Evolutionary conservation across 2,113 vertebrate genomes (phyloP).

Genomic region (Sapajus apella): DNA sequence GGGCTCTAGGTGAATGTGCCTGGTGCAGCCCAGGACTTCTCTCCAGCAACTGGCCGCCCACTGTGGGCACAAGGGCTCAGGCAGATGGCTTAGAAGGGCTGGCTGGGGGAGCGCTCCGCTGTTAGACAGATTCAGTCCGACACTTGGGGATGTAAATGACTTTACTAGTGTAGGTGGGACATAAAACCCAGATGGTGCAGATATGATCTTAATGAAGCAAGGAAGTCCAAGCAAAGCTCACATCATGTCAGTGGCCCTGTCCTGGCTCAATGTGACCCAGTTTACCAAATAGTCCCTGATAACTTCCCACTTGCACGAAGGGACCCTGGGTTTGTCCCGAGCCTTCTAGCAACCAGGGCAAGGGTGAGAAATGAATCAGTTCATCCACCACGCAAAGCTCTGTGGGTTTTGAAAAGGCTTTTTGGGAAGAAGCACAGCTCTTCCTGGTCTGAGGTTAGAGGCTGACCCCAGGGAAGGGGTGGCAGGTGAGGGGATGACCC

Average conservation of each 20-base stretch:
- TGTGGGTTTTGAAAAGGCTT: neutral
- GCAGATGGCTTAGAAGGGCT: neutral
- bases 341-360: too few relatives aligned
- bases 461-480: accelerated
- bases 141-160: neutral
- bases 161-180: neutral
- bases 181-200: neutral
- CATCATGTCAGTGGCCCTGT: neutral
- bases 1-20: neutral
- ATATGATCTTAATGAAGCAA: neutral
- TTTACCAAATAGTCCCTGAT: neutral
- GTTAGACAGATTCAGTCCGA: neutral
- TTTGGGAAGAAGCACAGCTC: neutral
- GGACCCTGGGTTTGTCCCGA: neutral
- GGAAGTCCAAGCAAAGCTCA: neutral
- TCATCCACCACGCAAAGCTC: accelerated
- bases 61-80: neutral
- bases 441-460: neutral
- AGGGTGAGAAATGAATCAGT: too few relatives aligned
- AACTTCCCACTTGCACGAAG: neutral
- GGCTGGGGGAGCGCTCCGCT: neutral
- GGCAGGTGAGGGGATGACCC: too few relatives aligned
- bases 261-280: neutral
- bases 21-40: neutral
- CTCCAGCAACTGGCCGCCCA: neutral